A percentile compares a stretch with the other conserved stretches of the same genome.
Evolutionary conservation across 1,140 invertebrate species (phyloP).

Genomic region (Neomicropteryx cornuta): DNA sequence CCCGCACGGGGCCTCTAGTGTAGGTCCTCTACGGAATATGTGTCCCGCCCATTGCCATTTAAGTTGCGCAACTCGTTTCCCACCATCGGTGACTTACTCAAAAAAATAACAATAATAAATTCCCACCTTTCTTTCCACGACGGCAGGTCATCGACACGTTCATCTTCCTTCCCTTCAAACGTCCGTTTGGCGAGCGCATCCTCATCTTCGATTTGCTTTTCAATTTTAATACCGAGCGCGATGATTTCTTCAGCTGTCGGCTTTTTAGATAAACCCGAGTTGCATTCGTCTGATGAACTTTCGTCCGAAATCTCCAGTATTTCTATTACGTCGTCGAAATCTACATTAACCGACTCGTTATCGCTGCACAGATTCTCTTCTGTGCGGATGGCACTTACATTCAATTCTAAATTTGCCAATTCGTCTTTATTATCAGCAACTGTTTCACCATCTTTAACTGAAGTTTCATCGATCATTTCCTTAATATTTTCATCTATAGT

Average conservation of each 20-base stretch:
- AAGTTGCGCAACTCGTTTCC: no score
- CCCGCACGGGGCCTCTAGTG: no score
- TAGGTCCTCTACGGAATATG: no score
- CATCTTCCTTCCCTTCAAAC: slow-evolving; percentile 6
- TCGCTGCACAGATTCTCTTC: neutral
- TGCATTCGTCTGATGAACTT: slow-evolving; percentile 31
- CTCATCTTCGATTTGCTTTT: slow-evolving; percentile 13
- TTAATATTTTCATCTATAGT: slow-evolving; percentile 7
- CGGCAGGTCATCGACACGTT: no score
- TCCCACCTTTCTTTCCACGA: no score
- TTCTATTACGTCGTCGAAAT: slow-evolving; percentile 23
- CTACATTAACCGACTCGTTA: slow-evolving; percentile 5
- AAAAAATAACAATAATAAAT: no score
- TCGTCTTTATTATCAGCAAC: neutral
- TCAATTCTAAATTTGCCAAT: no score
- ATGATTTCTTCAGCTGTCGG: slow-evolving; percentile 15
- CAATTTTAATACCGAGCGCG: slow-evolving; percentile 13
- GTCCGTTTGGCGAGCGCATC: slow-evolving; percentile 8
- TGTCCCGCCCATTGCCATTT: no score
- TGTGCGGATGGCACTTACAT: neutral
- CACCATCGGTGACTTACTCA: no score
- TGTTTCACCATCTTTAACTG: neutral
- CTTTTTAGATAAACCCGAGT: slow-evolving; percentile 25
- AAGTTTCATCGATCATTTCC: neutral
- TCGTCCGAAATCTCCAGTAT: slow-evolving; percentile 33